Base-by-base conservation (phyloP, 2,888 invertebrate species). In the Neelides folsomi region DNA sequence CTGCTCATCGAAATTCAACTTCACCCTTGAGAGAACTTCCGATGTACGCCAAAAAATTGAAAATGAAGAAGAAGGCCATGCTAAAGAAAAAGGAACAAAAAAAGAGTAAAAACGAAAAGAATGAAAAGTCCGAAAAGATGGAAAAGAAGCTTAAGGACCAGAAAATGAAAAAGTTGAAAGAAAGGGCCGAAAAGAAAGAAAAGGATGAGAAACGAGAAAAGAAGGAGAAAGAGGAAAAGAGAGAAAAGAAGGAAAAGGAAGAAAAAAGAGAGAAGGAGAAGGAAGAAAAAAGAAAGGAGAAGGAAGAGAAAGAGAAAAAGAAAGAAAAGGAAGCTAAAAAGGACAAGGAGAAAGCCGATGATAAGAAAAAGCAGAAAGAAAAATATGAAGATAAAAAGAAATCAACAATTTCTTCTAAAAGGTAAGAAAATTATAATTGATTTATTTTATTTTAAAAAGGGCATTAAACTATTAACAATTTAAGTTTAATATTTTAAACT, bases 121-220 rank as follows among this genome's bases (percentile, higher is more conserved):
- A 39, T n/a, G 16, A 18, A 20, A 20, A 27, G 1, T 53, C 54
- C 49, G 45, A 39, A 2, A 52, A 56, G 44, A 53, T 47, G 10
- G 55, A 47, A 38, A 19, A 27, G 10, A 56, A 48, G 19, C 48
- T 49, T 40, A 51, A 40, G 27, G 20, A 47, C 34, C 35, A 40
- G 15, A 52, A 51, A 35, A 47, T n/a, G 34, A 55, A 44, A 36
- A 49, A 52, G 18, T 37, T 49, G 40, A 56, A 55, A 35, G 48
- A 49, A 54, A 13, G 54, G 64, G 15, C 64, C 62, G 10, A 55
- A 77, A 8, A 73, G 83, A 37, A 82, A 82, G 69, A 82, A 15
- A 37, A 20, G 16, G 37, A 19, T 1, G 38, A 47, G 15, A 37
- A 39, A 15, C 18, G n/a, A 4, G 20, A 49, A 19, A 27, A 34